phyloP scores from a whole-genome alignment of 2,797 vertebrate genomes.

The Orestias chungarensis region DNA sequence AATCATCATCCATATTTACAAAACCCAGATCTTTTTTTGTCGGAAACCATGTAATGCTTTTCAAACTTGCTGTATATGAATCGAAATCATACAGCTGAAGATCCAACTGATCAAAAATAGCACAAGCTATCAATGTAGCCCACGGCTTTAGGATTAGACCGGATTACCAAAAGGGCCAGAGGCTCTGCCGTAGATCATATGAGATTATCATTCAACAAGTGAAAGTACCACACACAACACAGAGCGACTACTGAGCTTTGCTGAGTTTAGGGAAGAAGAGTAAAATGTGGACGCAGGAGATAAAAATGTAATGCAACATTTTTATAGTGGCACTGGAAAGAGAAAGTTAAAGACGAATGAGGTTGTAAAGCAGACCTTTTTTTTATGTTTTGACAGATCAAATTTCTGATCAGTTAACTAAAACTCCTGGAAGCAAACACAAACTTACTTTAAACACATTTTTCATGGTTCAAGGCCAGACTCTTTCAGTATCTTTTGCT shows the following conservation, averaged over 20 bases:
- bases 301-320: not conserved
- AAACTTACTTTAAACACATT: not conserved
- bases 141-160: conserved; percentile 69
- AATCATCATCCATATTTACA: not conserved
- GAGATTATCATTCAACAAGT: conserved; percentile 68
- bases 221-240: conserved; percentile 42
- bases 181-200: conserved; percentile 56
- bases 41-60: not conserved
- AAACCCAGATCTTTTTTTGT: not conserved
- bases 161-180: conserved; percentile 67
- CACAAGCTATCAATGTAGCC: conserved; percentile 54
- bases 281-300: conserved; percentile 26
- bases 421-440: conserved; percentile 18
- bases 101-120: conserved; percentile 57
- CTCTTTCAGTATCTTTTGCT: not conserved
- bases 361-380: conserved; percentile 6
- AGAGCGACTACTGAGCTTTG: conserved; percentile 5
- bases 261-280: conserved; percentile 7
- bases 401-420: conserved; percentile 17
- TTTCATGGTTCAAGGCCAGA: not conserved
- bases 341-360: conserved; percentile 24
- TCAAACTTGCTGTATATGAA: not conserved
- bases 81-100: conserved; percentile 15
- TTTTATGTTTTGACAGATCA: conserved; percentile 9
- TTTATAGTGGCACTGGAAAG: not conserved